Conservation (phyloP, 2,797 vertebrate species). For the Paedocypris micromegethes region DNA sequence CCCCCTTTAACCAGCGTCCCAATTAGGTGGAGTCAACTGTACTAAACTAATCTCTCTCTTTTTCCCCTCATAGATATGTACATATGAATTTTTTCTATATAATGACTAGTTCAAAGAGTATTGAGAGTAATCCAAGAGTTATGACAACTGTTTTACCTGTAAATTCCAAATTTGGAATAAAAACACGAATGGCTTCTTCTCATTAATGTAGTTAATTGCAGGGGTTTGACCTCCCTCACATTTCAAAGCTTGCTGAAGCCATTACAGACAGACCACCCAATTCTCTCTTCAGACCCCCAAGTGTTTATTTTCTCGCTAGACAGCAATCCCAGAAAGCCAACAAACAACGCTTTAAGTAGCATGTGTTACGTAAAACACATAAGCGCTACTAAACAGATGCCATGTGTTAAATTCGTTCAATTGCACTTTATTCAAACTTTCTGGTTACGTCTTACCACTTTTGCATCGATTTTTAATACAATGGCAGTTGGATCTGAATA, state of each 20-base stretch:
- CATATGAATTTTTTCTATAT: no score
- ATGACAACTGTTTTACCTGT: background rate
- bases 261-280: slow-evolving; percentile 46
- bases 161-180: slow-evolving; percentile 12
- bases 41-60: no score
- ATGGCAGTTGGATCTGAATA: no score
- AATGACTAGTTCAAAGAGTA: no score
- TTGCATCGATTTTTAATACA: no score
- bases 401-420: slow-evolving; percentile 2
- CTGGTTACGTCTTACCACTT: no score
- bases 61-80: no score
- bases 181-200: slow-evolving; percentile 34
- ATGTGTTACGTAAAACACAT: slow-evolving; percentile 10
- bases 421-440: background rate
- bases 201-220: slow-evolving; percentile 48
- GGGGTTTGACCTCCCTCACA: slow-evolving; percentile 44
- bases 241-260: slow-evolving; percentile 46
- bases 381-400: slow-evolving; percentile 14
- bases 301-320: slow-evolving; percentile 34
- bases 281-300: slow-evolving; percentile 25
- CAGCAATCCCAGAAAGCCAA: slow-evolving; percentile 34
- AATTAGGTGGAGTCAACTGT: no score
- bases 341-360: slow-evolving; percentile 26
- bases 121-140: no score
- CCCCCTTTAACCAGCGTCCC: no score